Base-by-base conservation (phyloP, 1,140 invertebrate genomes). In the Aporrectodea caliginosa region DNA sequence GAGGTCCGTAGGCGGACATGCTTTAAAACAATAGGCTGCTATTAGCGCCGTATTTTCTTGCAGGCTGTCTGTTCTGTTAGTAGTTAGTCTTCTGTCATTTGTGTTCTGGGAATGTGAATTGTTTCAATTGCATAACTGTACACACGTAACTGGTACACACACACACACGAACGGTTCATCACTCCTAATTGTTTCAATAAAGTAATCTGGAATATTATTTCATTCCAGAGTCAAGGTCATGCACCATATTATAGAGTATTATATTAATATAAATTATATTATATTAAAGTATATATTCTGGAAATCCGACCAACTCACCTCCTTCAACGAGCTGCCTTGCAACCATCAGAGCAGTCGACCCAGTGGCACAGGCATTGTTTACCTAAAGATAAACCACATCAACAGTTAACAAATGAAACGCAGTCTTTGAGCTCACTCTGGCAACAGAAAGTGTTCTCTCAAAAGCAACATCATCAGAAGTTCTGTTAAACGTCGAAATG, bases 351-450 rank as follows among this genome's bases (percentile, higher is more conserved):
- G 97, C 97, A 75, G 94, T 95, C 0, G 97, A 95, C 16, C 98
- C 98, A 29, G 96, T 98, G 0, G 97, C 93, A 86, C 98, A 99
- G 85, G 98, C 98, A 86, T 99, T 99, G 88, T 99, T 98, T 0
- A 98, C 89, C 88, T 89, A 58, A 58, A 12, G 43, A 58, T 22
- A 58, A 12, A 58, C 6, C 43, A 58, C 43, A 58, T 58, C 6
- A 6, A 58, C 6, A 6, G 43, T 58, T 58, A 58, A 58, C 22
- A 58, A 6, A 12, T 58, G 22, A 12, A 12, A 58, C 43, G 22
- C 22, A 12, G 22, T 58, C 22, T 58, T 22, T n/a, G n/a, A n/a
- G n/a, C n/a, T n/a, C n/a, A n/a, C n/a, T n/a, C n/a, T n/a, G n/a
- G n/a, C n/a, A n/a, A 58, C 43, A 58, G 6, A 58, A 58, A 58